Conservation (phyloP, 2,113 vertebrate genomes). For the Gorsachius goisagi region DNA sequence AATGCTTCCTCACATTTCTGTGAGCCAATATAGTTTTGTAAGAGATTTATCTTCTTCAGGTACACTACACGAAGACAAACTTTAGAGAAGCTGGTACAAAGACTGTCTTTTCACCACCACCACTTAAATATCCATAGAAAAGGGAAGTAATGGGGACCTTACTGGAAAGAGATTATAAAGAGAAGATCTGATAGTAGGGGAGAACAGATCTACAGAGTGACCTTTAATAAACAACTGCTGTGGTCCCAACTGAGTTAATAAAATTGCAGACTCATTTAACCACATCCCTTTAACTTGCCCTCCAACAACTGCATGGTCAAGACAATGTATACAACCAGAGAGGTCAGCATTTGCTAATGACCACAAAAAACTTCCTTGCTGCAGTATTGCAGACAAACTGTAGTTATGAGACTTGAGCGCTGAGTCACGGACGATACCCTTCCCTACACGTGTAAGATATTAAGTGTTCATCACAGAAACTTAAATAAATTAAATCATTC, state of each 20-base stretch:
- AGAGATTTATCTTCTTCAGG: background rate
- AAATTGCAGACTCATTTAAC: slow-evolving; percentile 12
- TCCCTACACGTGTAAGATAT: slow-evolving; percentile 43
- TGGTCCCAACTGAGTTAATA: background rate
- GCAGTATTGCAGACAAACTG: background rate
- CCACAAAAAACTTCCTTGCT: background rate
- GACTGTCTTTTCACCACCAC: background rate
- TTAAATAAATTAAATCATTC: slow-evolving; percentile 56
- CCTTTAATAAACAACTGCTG: background rate
- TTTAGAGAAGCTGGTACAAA: background rate
- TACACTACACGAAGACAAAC: fast-evolving
- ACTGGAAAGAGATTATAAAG: background rate
- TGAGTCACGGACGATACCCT: background rate
- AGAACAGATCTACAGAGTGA: background rate
- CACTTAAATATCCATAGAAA: background rate
- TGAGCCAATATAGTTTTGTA: fast-evolving
- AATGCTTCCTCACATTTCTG: background rate
- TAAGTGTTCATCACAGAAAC: slow-evolving; percentile 52
- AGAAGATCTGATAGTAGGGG: background rate
- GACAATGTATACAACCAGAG: slow-evolving; percentile 21
- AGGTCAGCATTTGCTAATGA: slow-evolving; percentile 1
- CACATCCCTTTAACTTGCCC: slow-evolving; percentile 7
- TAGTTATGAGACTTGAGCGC: background rate
- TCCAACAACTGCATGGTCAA: background rate
- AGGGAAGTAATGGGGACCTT: background rate